These are phyloP conservation scores for Dendrolimus pini DNA, from an alignment of 2,888 invertebrate genomes.

Conservation along the genomic window DNA sequence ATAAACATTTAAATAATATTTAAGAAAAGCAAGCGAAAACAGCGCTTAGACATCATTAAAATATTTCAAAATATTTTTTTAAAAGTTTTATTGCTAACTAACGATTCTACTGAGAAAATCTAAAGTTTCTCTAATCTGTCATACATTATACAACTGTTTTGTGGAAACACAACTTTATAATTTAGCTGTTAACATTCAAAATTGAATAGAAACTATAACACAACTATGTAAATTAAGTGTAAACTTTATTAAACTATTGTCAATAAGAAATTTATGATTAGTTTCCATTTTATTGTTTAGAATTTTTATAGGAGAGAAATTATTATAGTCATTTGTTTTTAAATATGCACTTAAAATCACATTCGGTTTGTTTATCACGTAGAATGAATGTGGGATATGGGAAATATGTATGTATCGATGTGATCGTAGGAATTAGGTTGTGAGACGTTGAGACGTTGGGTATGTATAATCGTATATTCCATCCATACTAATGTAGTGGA, in stretches of 20 bases:
- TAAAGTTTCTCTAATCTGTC: neutral
- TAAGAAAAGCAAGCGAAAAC: neutral
- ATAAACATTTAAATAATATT: too few species aligned
- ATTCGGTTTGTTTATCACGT: neutral
- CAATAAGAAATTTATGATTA: conserved; percentile 26
- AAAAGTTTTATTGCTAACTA: neutral
- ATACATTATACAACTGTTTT: neutral
- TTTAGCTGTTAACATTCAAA: neutral
- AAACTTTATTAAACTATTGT: conserved; percentile 29
- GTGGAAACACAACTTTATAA: neutral
- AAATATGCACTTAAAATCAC: conserved; percentile 3
- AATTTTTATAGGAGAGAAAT: conserved; percentile 16
- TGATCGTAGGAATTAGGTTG: neutral
- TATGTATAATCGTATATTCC: too few species aligned
- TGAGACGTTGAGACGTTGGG: too few species aligned
- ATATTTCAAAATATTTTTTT: neutral
- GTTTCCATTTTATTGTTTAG: conserved; percentile 24
- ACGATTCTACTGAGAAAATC: neutral
- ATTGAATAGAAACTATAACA: conserved; percentile 1
- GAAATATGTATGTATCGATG: neutral
- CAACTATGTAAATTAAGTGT: conserved; percentile 27
- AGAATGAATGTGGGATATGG: neutral
- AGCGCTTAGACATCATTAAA: neutral
- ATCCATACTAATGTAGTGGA: too few species aligned
- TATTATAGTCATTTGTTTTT: conserved; percentile 18